Evolutionary conservation across 2,797 vertebrate species (phyloP).

Genomic region (Crotalus adamanteus): DNA sequence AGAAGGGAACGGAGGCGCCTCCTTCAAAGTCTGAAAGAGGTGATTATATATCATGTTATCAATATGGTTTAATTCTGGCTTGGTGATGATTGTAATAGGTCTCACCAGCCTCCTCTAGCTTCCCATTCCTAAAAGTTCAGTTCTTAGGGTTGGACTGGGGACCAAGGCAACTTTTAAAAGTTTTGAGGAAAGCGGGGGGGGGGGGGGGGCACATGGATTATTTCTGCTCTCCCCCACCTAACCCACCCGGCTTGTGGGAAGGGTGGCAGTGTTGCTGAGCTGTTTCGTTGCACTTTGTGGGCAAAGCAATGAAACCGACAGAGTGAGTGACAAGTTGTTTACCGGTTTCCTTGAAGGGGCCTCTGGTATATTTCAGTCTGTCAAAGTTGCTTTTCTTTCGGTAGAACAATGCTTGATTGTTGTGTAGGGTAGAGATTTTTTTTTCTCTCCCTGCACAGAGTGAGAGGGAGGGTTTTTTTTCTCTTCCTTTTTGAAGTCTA

Average conservation of each 20-base stretch:
- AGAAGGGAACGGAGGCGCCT: background rate
- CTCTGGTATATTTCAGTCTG: slow-evolving; percentile 93
- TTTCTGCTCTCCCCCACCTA: background rate
- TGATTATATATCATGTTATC: slow-evolving; percentile 6
- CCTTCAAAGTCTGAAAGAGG: slow-evolving; percentile 28
- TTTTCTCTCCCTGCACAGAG: slow-evolving; percentile 18
- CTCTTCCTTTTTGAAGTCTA: slow-evolving; percentile 36
- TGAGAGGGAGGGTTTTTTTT: slow-evolving; percentile 44
- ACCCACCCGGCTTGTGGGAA: background rate
- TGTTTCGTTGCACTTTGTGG: slow-evolving; percentile 72
- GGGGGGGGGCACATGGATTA: background rate
- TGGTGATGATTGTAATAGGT: background rate
- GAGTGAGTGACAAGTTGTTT: slow-evolving; percentile 86
- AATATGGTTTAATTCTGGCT: background rate
- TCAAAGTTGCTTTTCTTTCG: slow-evolving; percentile 89
- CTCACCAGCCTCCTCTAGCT: slow-evolving; percentile 31
- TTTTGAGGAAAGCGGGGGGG: background rate
- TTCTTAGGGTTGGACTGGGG: slow-evolving; percentile 65
- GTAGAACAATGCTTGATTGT: slow-evolving; percentile 92
- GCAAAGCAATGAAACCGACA: slow-evolving; percentile 75
- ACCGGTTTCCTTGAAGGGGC: slow-evolving; percentile 84
- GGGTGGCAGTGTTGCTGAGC: slow-evolving; percentile 69
- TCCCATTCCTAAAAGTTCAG: slow-evolving; percentile 59
- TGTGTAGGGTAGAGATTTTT: slow-evolving; percentile 67
- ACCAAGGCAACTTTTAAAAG: slow-evolving; percentile 65